Evolutionary conservation across 2,113 vertebrate genomes (phyloP).

Genomic region (Gymnogyps californianus): DNA sequence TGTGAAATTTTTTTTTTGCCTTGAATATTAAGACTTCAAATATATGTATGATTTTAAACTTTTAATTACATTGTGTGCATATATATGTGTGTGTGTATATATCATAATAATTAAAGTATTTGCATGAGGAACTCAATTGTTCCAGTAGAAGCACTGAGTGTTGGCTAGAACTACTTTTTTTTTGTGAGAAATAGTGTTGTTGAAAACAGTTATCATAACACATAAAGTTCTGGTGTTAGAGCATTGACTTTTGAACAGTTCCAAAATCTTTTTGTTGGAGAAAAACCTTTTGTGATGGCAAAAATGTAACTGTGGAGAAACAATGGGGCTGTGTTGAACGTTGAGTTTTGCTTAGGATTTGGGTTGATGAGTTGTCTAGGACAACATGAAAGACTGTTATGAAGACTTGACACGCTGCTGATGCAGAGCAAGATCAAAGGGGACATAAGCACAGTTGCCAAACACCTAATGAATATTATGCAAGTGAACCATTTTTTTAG

Average conservation of each 20-base stretch:
- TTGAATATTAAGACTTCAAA: neutral
- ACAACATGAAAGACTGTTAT: neutral
- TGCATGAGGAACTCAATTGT: neutral
- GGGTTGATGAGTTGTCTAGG: neutral
- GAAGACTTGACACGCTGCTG: neutral
- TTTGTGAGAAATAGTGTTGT: neutral
- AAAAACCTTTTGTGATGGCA: neutral
- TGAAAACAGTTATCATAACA: neutral
- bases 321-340: neutral
- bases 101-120: neutral
- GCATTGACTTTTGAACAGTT: neutral
- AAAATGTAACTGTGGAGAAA: neutral
- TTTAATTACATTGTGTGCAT: neutral
- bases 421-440: constrained; percentile 19
- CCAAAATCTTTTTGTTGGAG: neutral
- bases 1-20: neutral
- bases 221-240: neutral
- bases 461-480: neutral
- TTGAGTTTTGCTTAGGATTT: neutral
- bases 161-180: neutral
- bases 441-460: neutral
- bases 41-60: neutral
- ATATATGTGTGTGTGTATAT: neutral
- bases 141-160: neutral
- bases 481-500: neutral